Base-by-base conservation (phyloP, 2,797 vertebrate genomes). In the Scomberomorus guttatus region DNA sequence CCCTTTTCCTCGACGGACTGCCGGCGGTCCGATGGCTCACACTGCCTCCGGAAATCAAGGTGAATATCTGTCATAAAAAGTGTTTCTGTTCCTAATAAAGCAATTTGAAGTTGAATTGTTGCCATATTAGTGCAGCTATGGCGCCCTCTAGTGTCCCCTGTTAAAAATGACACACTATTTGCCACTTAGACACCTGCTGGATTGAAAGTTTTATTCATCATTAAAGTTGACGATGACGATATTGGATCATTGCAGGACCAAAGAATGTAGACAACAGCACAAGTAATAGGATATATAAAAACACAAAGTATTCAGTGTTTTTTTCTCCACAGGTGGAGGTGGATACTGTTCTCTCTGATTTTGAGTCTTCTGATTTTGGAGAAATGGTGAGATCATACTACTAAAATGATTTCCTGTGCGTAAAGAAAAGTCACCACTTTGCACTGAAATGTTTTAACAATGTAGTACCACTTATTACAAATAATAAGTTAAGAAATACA, bases 291-390 rank as follows among this genome's bases (percentile, higher is more conserved):
- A 44, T 1, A 22, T 9, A 37, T 4, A 39, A 24, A 11, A 62
- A 61, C 18, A 10, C 42, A 1, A 0, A n/a, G 3, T 67, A 37
- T 42, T 34, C 11, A 48, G 15, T 22, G 29, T 3, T 32, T 2
- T 66, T 89, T 27, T 67, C 39, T 52, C 90, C 91, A 79, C 89
- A 99, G 98, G 85, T 97, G 89, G 97, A 99, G 90, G 95, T 99
- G 77, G 97, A 99, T 71, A 96, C 96, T 1, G 94, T 96, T 32
- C 90, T 99, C 44, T 98, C 97, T 81, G 97, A 98, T 86, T 95
- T 99, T 79, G 98, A 99, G 90, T 97, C 98, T 0, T 97, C 97
- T 62, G 98, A 99, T 90, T 99, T 99, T 94, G 97, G 95, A 89
- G 98, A 99, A 90, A 95, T 99, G 97, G 98, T 99, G 91, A 95